Base-by-base conservation (phyloP, 2,888 invertebrate genomes). In the Thera britannica region DNA sequence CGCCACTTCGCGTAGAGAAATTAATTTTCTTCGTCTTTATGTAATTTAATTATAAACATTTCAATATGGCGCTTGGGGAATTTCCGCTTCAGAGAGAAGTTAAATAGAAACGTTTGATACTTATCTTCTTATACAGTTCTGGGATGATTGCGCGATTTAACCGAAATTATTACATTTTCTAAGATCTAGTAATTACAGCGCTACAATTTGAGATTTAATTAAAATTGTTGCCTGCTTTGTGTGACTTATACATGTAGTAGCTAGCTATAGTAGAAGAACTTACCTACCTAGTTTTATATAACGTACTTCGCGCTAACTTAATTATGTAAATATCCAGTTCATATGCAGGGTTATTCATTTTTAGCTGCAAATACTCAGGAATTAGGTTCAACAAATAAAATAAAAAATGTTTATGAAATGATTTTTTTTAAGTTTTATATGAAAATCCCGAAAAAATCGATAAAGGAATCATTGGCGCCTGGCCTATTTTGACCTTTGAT, bases 31-130 rank as follows among this genome's bases (percentile, higher is more conserved):
- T 93, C 93, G 93, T 93, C 93, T 93, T 93, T 93, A 93, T 93
- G 92, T 93, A 93, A 93, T 93, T 93, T 92, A 93, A 93, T 93
- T 93, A 93, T 93, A 93, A 93, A 93, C 93, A 93, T 93, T 93
- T 93, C 93, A 93, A 93, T 93, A 93, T 93, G 90, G 92, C 92
- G 93, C 90, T 86, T 87, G 81, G 91, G 90, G 92, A 92, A 91
- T 92, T 93, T 91, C 90, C 89, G 89, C 90, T 82, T 84, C 82
- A 81, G 83, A 88, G 90, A 87, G 90, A 92, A 92, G 91, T 93
- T 93, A 92, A 93, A 93, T 92, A 90, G 93, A 93, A 93, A 90
- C 92, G 93, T 92, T 93, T 92, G 90, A 93, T 93, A 91, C 92
- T 93, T 92, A 92, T 93, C 93, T 92, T 86, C 86, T 92, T 90